Base-by-base conservation (phyloP, 1,140 invertebrate species). In the Ditylenchus dipsaci region DNA sequence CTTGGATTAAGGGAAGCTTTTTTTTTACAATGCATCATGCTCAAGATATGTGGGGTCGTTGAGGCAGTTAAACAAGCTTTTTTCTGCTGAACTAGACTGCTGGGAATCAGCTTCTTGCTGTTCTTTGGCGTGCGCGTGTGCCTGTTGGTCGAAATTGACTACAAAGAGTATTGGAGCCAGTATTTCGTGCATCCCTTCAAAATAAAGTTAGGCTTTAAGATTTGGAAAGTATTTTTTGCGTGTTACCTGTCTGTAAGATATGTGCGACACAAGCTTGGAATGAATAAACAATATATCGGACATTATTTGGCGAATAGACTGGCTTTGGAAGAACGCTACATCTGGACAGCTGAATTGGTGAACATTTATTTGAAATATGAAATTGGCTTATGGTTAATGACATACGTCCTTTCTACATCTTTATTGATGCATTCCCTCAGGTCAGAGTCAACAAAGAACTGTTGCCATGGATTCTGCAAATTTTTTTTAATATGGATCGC, bases 181-280 rank as follows among this genome's bases (percentile, higher is more conserved):
- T 62, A 91, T 86, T 82, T 91, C 90, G 83, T 91, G 90, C 90
- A 91, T 91, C n/a, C 90, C 90, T 86, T 88, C 79, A 71, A 65
- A 26, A 19, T 7, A 21, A 53, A 45, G 43, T n/a, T 53, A 53
- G 15, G 49, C 15, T 5, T 53, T 53, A 21, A 21, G 3, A 15
- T 19, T 53, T 26, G 15, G 8, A 53, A 53, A 19, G n/a, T 5
- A 17, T 3, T 15, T 53, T 15, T 7, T 7, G 49, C 49, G 11
- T 45, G 70, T 73, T 66, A 88, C 88, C 84, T 91, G 90, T 69
- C 88, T 84, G 79, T 91, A 91, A 27, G 88, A 89, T 65, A 90
- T 86, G 27, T 87, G 84, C 0, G 89, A 86, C 83, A 90, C 88
- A 63, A 89, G 85, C 47, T 89, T 86, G 0, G 89, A 89, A 86